Evolutionary conservation across 1,140 invertebrate genomes (phyloP).

Genomic region (Geopemphigus sp.): DNA sequence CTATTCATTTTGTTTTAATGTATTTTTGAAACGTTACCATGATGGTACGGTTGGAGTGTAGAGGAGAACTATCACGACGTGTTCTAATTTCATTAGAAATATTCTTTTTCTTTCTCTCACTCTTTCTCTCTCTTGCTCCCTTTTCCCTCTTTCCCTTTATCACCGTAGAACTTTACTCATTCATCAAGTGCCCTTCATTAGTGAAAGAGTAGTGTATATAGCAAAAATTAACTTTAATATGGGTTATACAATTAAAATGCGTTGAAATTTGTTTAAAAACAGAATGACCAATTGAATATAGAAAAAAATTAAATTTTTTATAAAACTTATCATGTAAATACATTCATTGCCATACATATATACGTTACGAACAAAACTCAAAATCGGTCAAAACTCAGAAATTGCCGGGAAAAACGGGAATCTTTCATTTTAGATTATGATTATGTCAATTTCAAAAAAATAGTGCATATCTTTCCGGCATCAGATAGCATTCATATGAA

Average conservation of each 20-base stretch:
- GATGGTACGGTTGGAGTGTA: not conserved
- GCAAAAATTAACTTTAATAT: not conserved
- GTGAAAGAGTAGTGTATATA: not conserved
- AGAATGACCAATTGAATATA: not conserved
- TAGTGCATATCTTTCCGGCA: too few species aligned
- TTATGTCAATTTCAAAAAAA: too few species aligned
- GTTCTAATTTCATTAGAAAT: slow-evolving; percentile 39
- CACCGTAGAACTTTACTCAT: not conserved
- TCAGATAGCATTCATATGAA: too few species aligned
- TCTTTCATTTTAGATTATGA: too few species aligned
- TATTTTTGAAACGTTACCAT: slow-evolving; percentile 45
- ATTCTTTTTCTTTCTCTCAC: not conserved
- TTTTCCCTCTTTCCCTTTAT: not conserved
- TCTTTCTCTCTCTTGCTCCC: not conserved
- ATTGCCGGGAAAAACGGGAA: too few species aligned
- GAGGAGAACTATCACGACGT: slow-evolving; percentile 13
- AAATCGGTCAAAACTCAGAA: too few species aligned
- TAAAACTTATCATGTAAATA: too few species aligned
- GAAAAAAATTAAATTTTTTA: not conserved
- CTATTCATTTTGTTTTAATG: slow-evolving; percentile 41
- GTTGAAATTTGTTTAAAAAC: not conserved
- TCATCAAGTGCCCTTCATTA: slow-evolving; percentile 42
- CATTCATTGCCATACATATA: too few species aligned
- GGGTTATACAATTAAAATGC: not conserved
- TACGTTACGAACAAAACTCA: too few species aligned